These are phyloP conservation scores for Diplazon laetatorius DNA, from an alignment of 2,888 invertebrate genomes.

Conservation along the genomic window DNA sequence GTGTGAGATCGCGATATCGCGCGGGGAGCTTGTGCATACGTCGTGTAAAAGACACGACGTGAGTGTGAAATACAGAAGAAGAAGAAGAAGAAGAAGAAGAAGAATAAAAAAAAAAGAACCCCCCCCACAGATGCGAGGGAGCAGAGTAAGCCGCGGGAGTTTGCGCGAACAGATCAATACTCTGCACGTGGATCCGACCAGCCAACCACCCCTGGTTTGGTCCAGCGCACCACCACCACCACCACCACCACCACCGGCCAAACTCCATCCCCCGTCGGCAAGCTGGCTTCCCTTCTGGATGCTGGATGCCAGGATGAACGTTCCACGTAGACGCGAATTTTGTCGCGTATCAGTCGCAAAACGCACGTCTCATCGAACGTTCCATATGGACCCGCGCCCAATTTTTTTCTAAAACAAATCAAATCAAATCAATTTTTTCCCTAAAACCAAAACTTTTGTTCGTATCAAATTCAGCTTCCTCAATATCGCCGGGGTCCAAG, in stretches of 20 bases:
- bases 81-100: no score
- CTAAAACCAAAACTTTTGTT: no score
- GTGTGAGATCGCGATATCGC: not conserved
- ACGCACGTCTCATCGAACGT: conserved; percentile 53
- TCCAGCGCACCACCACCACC: conserved; percentile 61
- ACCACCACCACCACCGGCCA: conserved; percentile 43
- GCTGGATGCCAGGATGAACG: conserved; percentile 55
- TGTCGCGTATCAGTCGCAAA: conserved; percentile 59
- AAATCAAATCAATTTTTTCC: no score
- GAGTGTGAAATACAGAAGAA: not conserved
- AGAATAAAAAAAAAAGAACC: no score
- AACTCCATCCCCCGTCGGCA: conserved; percentile 54
- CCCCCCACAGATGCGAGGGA: conserved; percentile 43
- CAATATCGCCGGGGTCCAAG: not conserved
- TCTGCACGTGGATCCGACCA: conserved; percentile 75
- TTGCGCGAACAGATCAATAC: conserved; percentile 81
- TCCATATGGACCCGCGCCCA: conserved; percentile 25
- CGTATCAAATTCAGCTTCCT: not conserved
- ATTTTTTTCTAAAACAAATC: conserved; percentile 39
- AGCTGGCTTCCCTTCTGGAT: conserved; percentile 62
- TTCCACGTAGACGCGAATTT: conserved; percentile 45
- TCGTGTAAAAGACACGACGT: conserved; percentile 29
- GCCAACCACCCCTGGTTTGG: conserved; percentile 68
- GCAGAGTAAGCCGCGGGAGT: conserved; percentile 72
- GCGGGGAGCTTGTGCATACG: conserved; percentile 37